Percentiles rank a stretch among this genome's conserved stretches.
phyloP scores from a whole-genome alignment of 2,888 invertebrate species.

The Rotaria macrura region DNA sequence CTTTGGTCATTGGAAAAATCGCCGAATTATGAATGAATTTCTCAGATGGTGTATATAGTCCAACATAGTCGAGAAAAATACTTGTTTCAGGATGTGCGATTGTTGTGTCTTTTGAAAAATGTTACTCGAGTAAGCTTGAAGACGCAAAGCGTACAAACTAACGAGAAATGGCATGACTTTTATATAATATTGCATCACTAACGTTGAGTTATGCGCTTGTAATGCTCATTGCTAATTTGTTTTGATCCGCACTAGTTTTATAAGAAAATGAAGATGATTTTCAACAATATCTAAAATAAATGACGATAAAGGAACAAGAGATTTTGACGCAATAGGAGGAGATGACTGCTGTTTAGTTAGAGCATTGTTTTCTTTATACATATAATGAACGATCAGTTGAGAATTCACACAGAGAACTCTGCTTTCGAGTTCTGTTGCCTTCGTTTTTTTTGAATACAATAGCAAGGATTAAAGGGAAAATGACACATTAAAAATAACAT shows the following conservation, averaged over 20 bases:
- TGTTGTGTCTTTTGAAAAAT: background rate
- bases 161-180: no score
- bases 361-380: background rate
- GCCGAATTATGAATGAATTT: background rate
- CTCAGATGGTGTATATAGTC: background rate
- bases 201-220: no score
- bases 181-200: no score
- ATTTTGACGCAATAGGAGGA: background rate
- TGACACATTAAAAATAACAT: background rate
- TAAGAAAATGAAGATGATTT: no score
- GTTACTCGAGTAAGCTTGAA: no score
- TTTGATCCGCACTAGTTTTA: no score
- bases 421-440: background rate
- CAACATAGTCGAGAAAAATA: background rate
- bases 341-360: background rate
- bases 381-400: background rate
- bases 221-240: no score
- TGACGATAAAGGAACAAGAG: background rate
- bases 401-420: background rate
- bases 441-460: background rate
- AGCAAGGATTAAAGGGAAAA: background rate
- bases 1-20: background rate
- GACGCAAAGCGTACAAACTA: no score
- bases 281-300: no score
- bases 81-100: background rate